Evolutionary conservation across 2,113 vertebrate genomes (phyloP), one percentile per base, ranked within the genome.

Genomic region (Geococcyx californianus): DNA sequence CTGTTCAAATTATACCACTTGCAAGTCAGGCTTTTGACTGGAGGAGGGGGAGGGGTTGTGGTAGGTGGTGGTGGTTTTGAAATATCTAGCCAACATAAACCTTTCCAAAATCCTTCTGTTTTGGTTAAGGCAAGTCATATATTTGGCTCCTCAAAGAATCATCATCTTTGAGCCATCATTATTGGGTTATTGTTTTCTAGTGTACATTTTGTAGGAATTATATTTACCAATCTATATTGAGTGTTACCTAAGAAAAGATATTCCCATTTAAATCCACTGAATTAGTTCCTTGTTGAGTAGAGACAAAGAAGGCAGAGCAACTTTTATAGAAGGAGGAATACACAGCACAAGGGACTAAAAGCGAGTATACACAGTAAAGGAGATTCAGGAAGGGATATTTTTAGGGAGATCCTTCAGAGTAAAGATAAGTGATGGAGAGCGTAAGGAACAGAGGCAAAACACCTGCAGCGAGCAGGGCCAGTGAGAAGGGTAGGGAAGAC

Each of bases 381-480:
- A 87, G 84, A 92, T 93, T 92, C 49, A 76, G 56, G 47, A 84
- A 80, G 44, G 19, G 44, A 62, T 87, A 79, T 51, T 94, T 94
- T 93, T 76, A 95, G 58, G 78, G 28, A 90, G 11, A 93, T 4
- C 28, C 36, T 95, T 90, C 86, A 62, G 44, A 90, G 28, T 78
- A 75, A 89, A 89, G 52, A 24, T 60, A 92, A 93, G 79, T 63
- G 36, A 67, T 81, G 42, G 63, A 80, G 13, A 91, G 36, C 52
- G 63, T 82, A 49, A 90, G 47, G 45, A 96, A 87, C 40, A 87
- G 47, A 80, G 68, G 87, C 21, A 52, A 90, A 92, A 81, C 80
- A 93, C 92, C 88, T 92, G 83, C 90, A 93, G 64, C 2, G 23
- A 84, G 31, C 40, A n/a, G 26, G 83, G 29, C 52, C 80, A 66